Evolutionary conservation across 2,113 vertebrate genomes (phyloP), one percentile per base, ranked within the genome.

Genomic region (Scatophagus argus): DNA sequence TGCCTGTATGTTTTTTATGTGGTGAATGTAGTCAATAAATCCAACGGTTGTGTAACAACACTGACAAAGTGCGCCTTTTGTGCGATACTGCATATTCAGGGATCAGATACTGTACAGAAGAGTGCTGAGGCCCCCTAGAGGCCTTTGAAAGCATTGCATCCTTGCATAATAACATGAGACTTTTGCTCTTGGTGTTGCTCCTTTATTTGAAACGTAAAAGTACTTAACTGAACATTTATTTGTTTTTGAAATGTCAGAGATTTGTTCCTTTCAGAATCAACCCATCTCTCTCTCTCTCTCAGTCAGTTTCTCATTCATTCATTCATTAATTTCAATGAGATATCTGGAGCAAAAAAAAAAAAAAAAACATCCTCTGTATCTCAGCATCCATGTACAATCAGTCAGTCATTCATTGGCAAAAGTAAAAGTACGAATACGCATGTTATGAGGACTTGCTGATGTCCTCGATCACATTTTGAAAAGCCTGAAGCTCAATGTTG

Each of bases 201-300:
- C 83, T 94, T 93, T 93, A 93, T 93, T 94, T 68, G 63, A 93
- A 94, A 89, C 92, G 77, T 34, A 83, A 87, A 90, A 84, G 85
- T 82, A 86, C 36, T 81, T 71, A 86, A 83, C 71, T 27, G 69
- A 92, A 93, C 88, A 88, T 66, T n/a, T 82, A 85, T 65, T 87
- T 92, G 52, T 93, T 92, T 91, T 93, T 94, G 78, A 93, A 93
- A 89, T 87, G 77, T 84, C 84, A 36, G 36, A 87, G 74, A 44
- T 79, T 85, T 81, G 77, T 67, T 73, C 39, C 65, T 77, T 70
- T 84, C 46, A 74, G 14, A 67, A 60, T 68, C 59, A 71, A 83
- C 44, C 59, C 19, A 19, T 54, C 54, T 74, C 63, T 31, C 51
- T 68, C 51, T 65, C 54, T 39, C 75, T 19, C 17, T 14, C 31